Conservation (phyloP, 2,797 vertebrate genomes). For the Spinus olivaceus region DNA sequence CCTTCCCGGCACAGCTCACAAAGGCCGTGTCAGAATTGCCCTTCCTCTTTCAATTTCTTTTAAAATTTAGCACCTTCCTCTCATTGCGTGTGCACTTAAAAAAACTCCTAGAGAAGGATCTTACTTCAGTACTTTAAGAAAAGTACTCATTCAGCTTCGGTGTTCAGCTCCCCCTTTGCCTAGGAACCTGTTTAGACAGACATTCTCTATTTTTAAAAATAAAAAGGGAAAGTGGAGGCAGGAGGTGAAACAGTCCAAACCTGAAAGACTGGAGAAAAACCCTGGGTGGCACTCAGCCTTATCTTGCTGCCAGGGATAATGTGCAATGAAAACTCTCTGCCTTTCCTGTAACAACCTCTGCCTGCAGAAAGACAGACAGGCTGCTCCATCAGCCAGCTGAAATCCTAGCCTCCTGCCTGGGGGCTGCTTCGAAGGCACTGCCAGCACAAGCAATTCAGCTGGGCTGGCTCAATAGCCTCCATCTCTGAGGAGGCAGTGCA, state of each 20-base stretch:
- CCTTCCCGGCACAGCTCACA: neutral
- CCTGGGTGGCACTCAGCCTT: neutral
- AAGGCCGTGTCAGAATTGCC: neutral
- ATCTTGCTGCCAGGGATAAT: neutral
- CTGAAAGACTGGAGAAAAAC: neutral
- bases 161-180: neutral
- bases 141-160: neutral
- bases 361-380: neutral
- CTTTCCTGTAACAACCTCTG: neutral
- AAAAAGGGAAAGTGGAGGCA: neutral
- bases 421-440: neutral
- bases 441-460: neutral
- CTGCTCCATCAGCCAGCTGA: neutral
- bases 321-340: neutral
- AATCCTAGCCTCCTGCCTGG: neutral
- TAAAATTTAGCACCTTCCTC: neutral
- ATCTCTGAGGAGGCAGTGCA: neutral
- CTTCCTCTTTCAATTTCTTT: neutral
- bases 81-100: neutral
- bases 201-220: neutral
- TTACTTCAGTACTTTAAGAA: neutral
- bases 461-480: neutral
- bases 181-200: neutral
- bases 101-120: neutral
- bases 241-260: neutral